phyloP scores from a whole-genome alignment of 1,140 invertebrate species.

The Nasonia giraulti region DNA sequence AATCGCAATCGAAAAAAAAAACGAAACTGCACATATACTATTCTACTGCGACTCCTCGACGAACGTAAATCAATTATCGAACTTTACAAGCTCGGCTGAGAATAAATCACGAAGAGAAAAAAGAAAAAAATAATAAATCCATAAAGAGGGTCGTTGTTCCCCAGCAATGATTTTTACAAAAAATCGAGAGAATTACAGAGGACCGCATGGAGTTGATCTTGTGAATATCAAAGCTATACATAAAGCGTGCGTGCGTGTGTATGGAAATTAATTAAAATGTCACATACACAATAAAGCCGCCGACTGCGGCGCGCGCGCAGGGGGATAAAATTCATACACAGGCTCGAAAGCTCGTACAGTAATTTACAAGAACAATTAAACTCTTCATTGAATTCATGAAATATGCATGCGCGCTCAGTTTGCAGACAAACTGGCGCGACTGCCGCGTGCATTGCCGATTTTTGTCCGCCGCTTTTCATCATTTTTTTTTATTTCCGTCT shows the following conservation, averaged over 20 bases:
- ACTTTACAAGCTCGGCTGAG: background rate
- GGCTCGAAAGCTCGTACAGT: conserved; percentile 28
- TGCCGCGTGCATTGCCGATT: background rate
- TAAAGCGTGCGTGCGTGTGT: background rate
- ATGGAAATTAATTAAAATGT: conserved; percentile 48
- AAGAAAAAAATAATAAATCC: background rate
- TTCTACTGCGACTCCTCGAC: background rate
- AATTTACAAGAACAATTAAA: conserved; percentile 52
- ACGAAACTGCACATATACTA: background rate
- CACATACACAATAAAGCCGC: conserved; percentile 42
- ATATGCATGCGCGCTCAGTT: conserved; percentile 27
- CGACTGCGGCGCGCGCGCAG: background rate
- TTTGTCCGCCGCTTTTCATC: background rate
- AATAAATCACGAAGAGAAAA: background rate
- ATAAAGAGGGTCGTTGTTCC: background rate
- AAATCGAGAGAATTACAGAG: background rate
- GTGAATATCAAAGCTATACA: conserved; percentile 29
- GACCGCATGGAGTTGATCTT: background rate
- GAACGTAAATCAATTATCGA: background rate
- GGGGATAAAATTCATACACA: conserved; percentile 32
- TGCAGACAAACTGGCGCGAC: conserved; percentile 5
- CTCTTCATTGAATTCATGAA: conserved; percentile 50
- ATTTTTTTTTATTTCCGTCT: background rate
- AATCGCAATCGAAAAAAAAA: background rate
- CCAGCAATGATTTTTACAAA: background rate